These are phyloP conservation scores for Heliconius melpomene DNA, from an alignment of 1,140 invertebrate species.

Conservation along the genomic window DNA sequence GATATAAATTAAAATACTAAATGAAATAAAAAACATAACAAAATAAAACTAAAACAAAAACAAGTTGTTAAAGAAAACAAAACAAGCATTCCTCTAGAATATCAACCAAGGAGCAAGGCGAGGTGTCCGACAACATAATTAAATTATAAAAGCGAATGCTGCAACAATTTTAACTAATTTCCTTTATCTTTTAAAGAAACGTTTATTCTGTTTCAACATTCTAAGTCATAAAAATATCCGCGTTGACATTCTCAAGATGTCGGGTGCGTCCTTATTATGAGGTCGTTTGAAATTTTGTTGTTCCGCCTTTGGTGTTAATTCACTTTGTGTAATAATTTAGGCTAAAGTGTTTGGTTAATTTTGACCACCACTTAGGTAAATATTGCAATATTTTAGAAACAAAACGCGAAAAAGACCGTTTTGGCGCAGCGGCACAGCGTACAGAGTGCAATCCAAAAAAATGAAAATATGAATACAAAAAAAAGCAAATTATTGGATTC, in stretches of 20 bases:
- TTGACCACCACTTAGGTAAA: too few relatives aligned
- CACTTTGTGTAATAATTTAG: too few relatives aligned
- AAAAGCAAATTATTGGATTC: too few relatives aligned
- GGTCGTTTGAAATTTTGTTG: not conserved
- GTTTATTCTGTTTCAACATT: not conserved
- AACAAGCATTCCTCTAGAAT: not conserved
- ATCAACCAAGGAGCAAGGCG: not conserved
- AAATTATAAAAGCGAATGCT: conserved; percentile 5
- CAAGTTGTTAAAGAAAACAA: not conserved
- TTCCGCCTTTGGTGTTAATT: not conserved
- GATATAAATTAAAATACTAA: too few relatives aligned
- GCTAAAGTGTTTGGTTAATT: too few relatives aligned
- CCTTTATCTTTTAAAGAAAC: not conserved
- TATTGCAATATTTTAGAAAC: too few relatives aligned
- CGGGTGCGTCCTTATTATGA: not conserved
- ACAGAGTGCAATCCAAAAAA: too few relatives aligned
- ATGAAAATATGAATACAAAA: too few relatives aligned
- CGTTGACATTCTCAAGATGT: conserved; percentile 9
- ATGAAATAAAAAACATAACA: not conserved
- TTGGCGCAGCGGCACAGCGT: too few relatives aligned
- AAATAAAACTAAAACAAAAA: not conserved
- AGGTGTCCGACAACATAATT: conserved; percentile 11
- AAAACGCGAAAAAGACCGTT: too few relatives aligned
- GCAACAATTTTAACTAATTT: conserved; percentile 2
- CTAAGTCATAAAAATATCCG: not conserved